Percentiles rank a stretch among this genome's conserved stretches.
These are phyloP conservation scores for Mayetiola destructor DNA, from an alignment of 2,888 invertebrate species.

Conservation along the genomic window DNA sequence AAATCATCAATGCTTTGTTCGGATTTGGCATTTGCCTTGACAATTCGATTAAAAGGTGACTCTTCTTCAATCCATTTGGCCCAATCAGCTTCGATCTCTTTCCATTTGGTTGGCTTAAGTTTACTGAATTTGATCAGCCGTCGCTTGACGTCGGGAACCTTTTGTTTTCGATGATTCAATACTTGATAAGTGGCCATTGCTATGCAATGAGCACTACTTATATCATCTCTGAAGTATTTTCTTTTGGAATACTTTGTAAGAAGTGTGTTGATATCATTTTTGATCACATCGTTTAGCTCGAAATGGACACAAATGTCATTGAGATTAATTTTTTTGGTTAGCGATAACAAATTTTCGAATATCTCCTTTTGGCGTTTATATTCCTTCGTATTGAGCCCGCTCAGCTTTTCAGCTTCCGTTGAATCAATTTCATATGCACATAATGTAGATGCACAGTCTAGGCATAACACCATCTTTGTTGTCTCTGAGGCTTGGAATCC, in stretches of 20 bases:
- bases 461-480: background rate
- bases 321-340: background rate
- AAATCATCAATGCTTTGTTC: background rate
- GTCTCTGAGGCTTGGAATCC: background rate
- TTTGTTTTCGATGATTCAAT: background rate
- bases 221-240: background rate
- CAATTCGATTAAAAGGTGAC: background rate
- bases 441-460: background rate
- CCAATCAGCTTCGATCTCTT: background rate
- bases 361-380: background rate
- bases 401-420: background rate
- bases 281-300: background rate
- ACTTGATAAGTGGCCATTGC: background rate
- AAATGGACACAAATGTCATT: background rate
- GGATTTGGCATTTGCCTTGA: background rate
- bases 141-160: background rate
- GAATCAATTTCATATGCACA: background rate
- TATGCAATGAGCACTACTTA: background rate
- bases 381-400: background rate
- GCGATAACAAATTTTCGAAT: background rate
- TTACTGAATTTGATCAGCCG: background rate
- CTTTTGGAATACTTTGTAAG: background rate
- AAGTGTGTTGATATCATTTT: background rate
- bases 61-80: background rate
- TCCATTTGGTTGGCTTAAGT: background rate